phyloP scores from a whole-genome alignment of 2,888 invertebrate genomes.

The Cotesia congregata region DNA sequence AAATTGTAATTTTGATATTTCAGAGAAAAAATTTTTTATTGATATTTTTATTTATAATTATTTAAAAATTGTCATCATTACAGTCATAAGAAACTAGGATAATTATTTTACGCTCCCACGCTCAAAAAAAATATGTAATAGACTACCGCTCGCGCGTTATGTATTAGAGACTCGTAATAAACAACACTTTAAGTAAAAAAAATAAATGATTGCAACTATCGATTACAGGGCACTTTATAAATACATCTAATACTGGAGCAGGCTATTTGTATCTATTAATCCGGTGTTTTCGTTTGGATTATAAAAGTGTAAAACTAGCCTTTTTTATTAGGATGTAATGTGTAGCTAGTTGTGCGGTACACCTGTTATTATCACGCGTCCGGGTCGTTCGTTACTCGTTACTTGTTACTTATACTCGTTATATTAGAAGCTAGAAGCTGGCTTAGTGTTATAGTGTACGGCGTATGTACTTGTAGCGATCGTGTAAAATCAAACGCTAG shows the following conservation, averaged over 20 bases:
- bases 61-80: too few species aligned
- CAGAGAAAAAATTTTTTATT: too few species aligned
- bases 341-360: conserved; percentile 40
- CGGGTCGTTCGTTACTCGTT: conserved; percentile 50
- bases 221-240: background rate
- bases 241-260: background rate
- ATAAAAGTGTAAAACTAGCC: background rate
- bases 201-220: conserved; percentile 24
- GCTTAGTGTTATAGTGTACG: background rate
- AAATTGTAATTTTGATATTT: too few species aligned
- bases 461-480: background rate
- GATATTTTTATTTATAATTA: too few species aligned
- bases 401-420: conserved; percentile 6
- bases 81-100: too few species aligned
- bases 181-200: background rate
- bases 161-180: background rate
- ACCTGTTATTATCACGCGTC: conserved; percentile 54
- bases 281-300: background rate
- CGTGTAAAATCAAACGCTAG: conserved; percentile 35
- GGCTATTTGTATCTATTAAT: conserved; percentile 11
- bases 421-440: background rate
- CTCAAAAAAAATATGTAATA: too few species aligned
- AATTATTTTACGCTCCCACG: too few species aligned
- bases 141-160: background rate
- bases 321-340: background rate